Evolutionary conservation across 1,140 invertebrate species (phyloP), one percentile per base, ranked within the genome.

Genomic region (Drosophila kanapiae): DNA sequence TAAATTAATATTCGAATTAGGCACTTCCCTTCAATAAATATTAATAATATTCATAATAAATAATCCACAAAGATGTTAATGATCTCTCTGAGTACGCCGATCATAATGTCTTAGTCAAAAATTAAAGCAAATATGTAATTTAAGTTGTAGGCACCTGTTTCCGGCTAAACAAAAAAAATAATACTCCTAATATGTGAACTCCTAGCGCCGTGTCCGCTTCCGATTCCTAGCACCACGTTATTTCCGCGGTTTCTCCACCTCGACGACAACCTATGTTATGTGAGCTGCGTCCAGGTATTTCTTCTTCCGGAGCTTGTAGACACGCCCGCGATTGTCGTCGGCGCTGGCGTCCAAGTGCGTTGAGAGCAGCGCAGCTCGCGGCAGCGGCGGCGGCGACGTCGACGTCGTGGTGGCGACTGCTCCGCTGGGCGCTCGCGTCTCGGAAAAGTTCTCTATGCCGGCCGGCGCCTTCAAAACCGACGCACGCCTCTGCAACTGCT

Each of bases 221-320:
- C 63, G n/a, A 47, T 18, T 37, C 35, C 42, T 75, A 45, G 69
- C 35, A 43, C 37, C 31, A 37, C n/a, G 3, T 16, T 33, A 35
- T 29, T 16, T 53, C 47, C 37, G n/a, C 49, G 23, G 27, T 27
- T 61, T n/a, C 69, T 31, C 18, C 35, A 62, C 8, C 63, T 43
- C 56, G 33, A 33, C 40, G 18, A 51, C 18, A 57, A 37, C 40
- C 85, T 92, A 92, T 64, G 91, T 92, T 27, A 91, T 92, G 53
- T 92, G 80, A 13, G 78, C 82, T n/a, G 62, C 65, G 78, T 80
- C 75, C 18, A 80, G 59, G 40, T 84, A 92, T 88, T 88, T 88
- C 91, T 92, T 92, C 75, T 92, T 92, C 82, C 91, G 91, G 77
- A 92, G 78, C 82, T 92, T 92, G 75, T 92, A 92, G 74, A 92